phyloP scores from a whole-genome alignment of 2,888 invertebrate genomes.

The Harpalus rufipes region DNA sequence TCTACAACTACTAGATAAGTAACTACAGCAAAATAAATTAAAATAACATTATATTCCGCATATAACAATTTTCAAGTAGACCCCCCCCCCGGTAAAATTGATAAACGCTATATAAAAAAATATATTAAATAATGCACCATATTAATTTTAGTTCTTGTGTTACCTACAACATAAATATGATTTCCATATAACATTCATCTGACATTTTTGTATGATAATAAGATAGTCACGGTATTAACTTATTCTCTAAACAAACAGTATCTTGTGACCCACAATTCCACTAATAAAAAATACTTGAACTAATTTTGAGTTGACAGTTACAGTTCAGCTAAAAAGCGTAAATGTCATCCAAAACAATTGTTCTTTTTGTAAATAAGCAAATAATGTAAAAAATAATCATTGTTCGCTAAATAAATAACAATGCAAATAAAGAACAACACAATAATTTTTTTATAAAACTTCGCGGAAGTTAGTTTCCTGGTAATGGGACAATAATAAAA shows the following conservation, averaged over 20 bases:
- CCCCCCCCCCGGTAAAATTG: too few relatives aligned
- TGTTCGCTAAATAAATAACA: constrained; percentile 5
- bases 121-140: too few relatives aligned
- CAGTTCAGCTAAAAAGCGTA: background rate
- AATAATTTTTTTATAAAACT: constrained; percentile 23
- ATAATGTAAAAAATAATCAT: background rate
- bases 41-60: too few relatives aligned
- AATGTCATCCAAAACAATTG: background rate
- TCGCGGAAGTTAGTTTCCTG: constrained; percentile 38
- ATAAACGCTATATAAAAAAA: too few relatives aligned
- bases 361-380: background rate
- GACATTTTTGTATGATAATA: background rate
- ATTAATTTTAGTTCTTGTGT: background rate
- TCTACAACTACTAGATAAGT: too few relatives aligned
- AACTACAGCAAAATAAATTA: too few relatives aligned
- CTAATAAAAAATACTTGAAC: background rate
- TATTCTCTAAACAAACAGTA: background rate
- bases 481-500: constrained; percentile 17
- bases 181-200: background rate
- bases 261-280: background rate
- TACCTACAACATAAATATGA: background rate
- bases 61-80: too few relatives aligned
- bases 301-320: background rate
- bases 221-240: background rate
- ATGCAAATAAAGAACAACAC: constrained; percentile 3